phyloP scores from a whole-genome alignment of 2,888 invertebrate genomes.

The Agonum fuliginosum region DNA sequence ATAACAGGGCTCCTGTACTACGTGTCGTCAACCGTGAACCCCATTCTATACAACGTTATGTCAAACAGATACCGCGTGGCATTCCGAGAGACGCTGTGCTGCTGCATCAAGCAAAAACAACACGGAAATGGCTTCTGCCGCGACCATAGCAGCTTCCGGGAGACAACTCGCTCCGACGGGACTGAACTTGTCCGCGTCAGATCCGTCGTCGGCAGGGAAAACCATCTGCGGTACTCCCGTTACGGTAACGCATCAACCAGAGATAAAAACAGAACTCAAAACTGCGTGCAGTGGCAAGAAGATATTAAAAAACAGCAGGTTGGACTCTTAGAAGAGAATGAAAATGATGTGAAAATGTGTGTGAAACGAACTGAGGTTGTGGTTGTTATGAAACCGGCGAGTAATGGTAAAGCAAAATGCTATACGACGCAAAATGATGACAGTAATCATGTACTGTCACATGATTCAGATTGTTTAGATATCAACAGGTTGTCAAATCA shows the following conservation, averaged over 20 bases:
- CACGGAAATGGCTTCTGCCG: constrained; percentile 75
- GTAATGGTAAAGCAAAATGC: constrained; percentile 59
- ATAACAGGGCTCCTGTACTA: constrained; percentile 89
- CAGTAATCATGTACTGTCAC: neutral
- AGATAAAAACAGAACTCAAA: constrained; percentile 31
- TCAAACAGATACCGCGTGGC: constrained; percentile 83
- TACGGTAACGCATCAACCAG: constrained; percentile 43
- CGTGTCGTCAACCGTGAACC: constrained; percentile 86
- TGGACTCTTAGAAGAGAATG: constrained; percentile 47
- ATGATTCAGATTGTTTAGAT: constrained; percentile 33
- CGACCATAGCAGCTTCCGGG: constrained; percentile 79
- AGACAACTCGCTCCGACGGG: constrained; percentile 71
- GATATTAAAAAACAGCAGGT: constrained; percentile 48
- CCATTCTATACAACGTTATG: constrained; percentile 91
- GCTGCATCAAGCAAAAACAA: constrained; percentile 72
- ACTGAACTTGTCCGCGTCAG: constrained; percentile 53
- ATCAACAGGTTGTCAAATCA: constrained; percentile 25
- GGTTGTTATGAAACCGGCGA: constrained; percentile 49
- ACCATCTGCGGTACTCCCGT: constrained; percentile 29
- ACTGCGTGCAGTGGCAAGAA: constrained; percentile 51
- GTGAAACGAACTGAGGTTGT: constrained; percentile 55
- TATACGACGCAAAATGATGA: constrained; percentile 49
- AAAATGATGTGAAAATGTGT: constrained; percentile 31
- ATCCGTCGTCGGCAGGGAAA: constrained; percentile 32
- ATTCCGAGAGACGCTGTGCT: constrained; percentile 84